Conservation (phyloP, 2,888 invertebrate species). For the Agelastica alni region DNA sequence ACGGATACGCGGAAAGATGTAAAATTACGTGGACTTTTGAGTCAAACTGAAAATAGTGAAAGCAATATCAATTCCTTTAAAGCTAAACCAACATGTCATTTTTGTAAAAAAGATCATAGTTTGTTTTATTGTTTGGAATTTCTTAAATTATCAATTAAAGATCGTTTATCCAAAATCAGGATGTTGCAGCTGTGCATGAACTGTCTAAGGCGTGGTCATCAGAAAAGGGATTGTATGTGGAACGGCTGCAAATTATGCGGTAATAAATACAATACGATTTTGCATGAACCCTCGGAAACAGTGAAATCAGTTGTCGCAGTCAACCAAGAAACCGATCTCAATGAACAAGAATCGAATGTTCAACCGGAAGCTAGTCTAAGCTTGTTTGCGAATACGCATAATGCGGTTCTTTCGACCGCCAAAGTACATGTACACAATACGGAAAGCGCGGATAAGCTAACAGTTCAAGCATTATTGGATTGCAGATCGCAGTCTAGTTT, state of each 20-base stretch:
- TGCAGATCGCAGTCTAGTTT: constrained; percentile 27
- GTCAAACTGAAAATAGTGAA: not conserved
- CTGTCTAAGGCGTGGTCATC: constrained; percentile 3
- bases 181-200: constrained; percentile 2
- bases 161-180: constrained; percentile 9
- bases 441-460: too few species aligned
- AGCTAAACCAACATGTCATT: constrained; percentile 12
- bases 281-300: not conserved
- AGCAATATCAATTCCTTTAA: not conserved
- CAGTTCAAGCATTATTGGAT: too few species aligned
- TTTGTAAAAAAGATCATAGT: constrained; percentile 23
- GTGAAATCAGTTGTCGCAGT: too few species aligned
- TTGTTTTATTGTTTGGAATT: constrained; percentile 25
- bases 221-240: not conserved
- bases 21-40: not conserved
- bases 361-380: too few species aligned
- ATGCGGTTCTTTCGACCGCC: not conserved
- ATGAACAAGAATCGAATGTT: too few species aligned
- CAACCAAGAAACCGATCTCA: too few species aligned
- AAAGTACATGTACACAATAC: not conserved
- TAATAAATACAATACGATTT: constrained; percentile 6
- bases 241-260: constrained; percentile 10
- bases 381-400: too few species aligned
- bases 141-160: constrained; percentile 14
- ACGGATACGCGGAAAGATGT: not conserved